These are phyloP conservation scores for Gobius niger DNA, from an alignment of 2,113 vertebrate species.

Conservation along the genomic window DNA sequence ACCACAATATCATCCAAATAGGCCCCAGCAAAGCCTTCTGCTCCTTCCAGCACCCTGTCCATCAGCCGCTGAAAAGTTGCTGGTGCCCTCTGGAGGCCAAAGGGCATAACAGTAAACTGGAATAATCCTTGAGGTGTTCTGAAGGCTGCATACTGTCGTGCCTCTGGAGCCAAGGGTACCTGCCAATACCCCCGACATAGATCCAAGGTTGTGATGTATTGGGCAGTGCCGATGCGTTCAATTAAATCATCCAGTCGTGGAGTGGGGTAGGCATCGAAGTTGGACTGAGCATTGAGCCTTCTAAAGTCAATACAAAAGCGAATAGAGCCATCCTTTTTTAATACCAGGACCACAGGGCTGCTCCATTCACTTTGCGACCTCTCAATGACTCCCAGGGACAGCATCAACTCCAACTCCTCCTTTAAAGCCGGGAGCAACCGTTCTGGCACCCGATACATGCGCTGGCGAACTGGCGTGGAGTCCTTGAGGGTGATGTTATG, in stretches of 20 bases:
- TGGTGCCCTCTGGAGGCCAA: no score
- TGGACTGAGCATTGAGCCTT: neutral
- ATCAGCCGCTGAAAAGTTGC: no score
- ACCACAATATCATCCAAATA: conserved; percentile 23
- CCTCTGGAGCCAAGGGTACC: neutral
- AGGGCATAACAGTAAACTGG: no score
- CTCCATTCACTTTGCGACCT: no score
- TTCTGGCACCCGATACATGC: no score
- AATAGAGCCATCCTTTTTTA: no score
- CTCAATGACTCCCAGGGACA: no score
- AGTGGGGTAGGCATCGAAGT: conserved; percentile 20
- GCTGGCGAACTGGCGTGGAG: no score
- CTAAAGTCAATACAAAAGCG: no score
- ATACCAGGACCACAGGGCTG: neutral
- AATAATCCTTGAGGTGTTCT: conserved; percentile 8
- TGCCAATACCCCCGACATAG: conserved; percentile 25
- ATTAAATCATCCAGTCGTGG: conserved; percentile 9
- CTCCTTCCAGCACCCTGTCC: conserved; percentile 1
- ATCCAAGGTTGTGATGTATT: conserved; percentile 16
- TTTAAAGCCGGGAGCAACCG: no score
- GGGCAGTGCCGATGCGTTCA: neutral
- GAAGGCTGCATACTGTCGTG: conserved; percentile 3
- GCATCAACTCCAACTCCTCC: no score
- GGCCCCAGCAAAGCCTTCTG: neutral
- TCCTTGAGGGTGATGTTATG: no score